Percentiles rank a stretch among this genome's conserved stretches.
Conservation (phyloP, 2,797 vertebrate genomes). For the Tachyglossus aculeatus region DNA sequence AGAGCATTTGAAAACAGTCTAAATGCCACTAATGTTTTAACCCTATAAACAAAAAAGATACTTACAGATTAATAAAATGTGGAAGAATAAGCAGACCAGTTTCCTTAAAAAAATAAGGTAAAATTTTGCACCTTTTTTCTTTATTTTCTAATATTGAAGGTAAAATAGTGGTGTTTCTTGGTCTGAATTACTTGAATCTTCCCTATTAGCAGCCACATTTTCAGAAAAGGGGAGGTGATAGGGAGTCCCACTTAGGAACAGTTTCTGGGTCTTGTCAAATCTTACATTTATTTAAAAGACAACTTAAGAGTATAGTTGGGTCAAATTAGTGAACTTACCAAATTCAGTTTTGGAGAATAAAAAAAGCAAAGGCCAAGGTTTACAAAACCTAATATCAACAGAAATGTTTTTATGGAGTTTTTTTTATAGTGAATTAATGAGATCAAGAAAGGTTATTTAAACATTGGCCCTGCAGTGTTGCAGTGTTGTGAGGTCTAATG, state of each 20-base stretch:
- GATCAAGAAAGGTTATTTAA: conserved; percentile 44
- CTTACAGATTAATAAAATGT: too few relatives aligned
- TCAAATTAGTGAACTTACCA: conserved; percentile 42
- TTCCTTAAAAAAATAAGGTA: too few relatives aligned
- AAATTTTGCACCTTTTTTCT: too few relatives aligned
- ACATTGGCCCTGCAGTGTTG: conserved; percentile 4
- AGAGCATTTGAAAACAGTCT: too few relatives aligned
- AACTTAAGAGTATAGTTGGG: conserved; percentile 44
- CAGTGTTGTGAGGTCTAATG: conserved; percentile 10
- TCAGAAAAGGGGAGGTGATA: conserved; percentile 20
- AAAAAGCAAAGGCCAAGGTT: conserved; percentile 38
- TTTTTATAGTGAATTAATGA: conserved; percentile 43
- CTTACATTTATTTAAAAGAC: conserved; percentile 54
- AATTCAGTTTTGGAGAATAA: conserved; percentile 42
- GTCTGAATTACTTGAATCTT: conserved; percentile 31
- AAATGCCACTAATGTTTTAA: too few relatives aligned
- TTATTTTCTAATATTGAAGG: too few relatives aligned
- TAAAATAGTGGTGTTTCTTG: too few relatives aligned
- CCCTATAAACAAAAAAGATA: too few relatives aligned
- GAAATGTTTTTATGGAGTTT: conserved; percentile 40
- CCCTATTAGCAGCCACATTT: conserved; percentile 24
- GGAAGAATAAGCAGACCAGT: too few relatives aligned
- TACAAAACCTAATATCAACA: conserved; percentile 35
- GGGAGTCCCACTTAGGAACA: conserved; percentile 30
- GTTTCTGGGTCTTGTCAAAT: conserved; percentile 52